Conservation (phyloP, 2,888 invertebrate genomes). For the Cephus spinipes region DNA sequence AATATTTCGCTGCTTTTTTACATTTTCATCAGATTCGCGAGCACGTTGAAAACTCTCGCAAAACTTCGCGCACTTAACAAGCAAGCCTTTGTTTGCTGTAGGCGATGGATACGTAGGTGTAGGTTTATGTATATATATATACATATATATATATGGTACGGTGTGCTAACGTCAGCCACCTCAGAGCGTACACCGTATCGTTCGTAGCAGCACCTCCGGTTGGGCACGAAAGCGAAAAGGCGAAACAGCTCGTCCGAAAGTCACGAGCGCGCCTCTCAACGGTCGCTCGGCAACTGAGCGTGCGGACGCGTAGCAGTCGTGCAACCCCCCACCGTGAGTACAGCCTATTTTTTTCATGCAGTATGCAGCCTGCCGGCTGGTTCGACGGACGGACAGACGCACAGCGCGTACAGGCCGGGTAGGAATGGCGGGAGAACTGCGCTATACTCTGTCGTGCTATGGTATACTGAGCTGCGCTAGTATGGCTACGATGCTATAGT, state of each 20-base stretch:
- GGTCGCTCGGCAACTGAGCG: slow-evolving; percentile 66
- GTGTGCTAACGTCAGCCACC: neutral
- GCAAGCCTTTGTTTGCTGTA: neutral
- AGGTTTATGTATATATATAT: too few relatives aligned
- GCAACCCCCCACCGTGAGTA: slow-evolving; percentile 49
- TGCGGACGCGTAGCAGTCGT: slow-evolving; percentile 56
- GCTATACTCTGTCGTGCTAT: neutral
- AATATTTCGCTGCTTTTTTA: neutral
- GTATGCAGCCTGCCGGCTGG: slow-evolving; percentile 18
- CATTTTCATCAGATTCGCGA: neutral
- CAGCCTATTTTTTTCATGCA: slow-evolving; percentile 32
- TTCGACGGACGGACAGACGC: neutral
- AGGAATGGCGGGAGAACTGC: neutral
- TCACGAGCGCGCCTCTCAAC: slow-evolving; percentile 56
- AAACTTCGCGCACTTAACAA: neutral
- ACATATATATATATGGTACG: neutral
- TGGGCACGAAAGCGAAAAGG: neutral
- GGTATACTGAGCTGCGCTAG: neutral
- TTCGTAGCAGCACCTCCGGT: neutral
- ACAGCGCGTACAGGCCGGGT: neutral
- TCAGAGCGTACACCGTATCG: neutral
- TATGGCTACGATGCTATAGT: neutral
- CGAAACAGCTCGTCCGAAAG: slow-evolving; percentile 14
- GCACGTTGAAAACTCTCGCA: neutral
- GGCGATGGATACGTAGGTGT: neutral